Evolutionary conservation across 1,140 invertebrate species (phyloP).

Genomic region (Euura lappo): DNA sequence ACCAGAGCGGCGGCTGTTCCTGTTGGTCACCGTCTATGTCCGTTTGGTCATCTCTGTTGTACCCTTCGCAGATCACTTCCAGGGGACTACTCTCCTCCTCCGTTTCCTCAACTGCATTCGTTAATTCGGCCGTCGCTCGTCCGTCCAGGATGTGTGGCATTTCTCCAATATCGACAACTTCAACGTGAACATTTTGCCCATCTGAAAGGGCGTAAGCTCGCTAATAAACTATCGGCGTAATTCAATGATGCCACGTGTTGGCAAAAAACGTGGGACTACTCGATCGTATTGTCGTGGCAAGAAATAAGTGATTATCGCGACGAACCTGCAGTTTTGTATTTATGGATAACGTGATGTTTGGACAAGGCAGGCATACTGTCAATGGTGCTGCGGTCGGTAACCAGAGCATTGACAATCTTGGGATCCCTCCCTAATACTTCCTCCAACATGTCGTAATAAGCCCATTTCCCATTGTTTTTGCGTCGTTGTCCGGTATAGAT

Average conservation of each 20-base stretch:
- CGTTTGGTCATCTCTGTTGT: background rate
- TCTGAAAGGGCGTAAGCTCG: background rate
- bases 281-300: too few relatives aligned
- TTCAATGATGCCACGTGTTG: too few relatives aligned
- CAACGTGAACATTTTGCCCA: background rate
- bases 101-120: slow-evolving; percentile 11
- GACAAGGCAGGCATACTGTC: background rate
- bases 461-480: slow-evolving; percentile 11
- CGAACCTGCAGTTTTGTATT: slow-evolving; percentile 7
- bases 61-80: background rate
- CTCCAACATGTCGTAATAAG: slow-evolving; percentile 13
- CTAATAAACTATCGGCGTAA: too few relatives aligned
- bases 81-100: slow-evolving; percentile 11
- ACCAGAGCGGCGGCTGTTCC: slow-evolving; percentile 14
- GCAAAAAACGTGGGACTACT: too few relatives aligned
- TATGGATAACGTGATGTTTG: slow-evolving; percentile 1
- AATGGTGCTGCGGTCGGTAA: background rate
- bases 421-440: slow-evolving; percentile 18
- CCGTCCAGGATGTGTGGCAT: slow-evolving; percentile 4
- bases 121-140: slow-evolving; percentile 13
- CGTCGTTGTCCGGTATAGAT: slow-evolving; percentile 17
- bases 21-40: background rate
- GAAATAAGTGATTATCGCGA: background rate
- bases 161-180: background rate
- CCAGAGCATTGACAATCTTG: slow-evolving; percentile 16